Evolutionary conservation across 2,888 invertebrate species (phyloP), one percentile per base, ranked within the genome.

Genomic region (Lycaena phlaeas): DNA sequence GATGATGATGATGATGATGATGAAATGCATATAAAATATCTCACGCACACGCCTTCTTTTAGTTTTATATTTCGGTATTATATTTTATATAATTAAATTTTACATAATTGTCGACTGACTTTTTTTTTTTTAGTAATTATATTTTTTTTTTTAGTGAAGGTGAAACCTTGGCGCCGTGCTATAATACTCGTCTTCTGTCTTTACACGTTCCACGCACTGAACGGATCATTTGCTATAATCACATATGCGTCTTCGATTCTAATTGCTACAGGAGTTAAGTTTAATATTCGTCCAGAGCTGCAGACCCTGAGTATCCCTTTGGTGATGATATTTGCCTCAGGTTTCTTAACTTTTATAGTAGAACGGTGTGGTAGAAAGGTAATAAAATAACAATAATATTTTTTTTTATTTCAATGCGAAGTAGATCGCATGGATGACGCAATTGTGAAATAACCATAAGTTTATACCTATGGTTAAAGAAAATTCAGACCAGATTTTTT

Each of bases 341-440:
- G 71, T n/a, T 40, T 66, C 9, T 65, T 73, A 14, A 67, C 73
- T 60, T 49, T 56, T 27, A 64, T 61, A 27, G 66, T 76, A 6
- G 77, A 77, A 41, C 64, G 53, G 38, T 53, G 65, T 27, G 73
- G 72, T 4, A 61, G 74, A 46, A 73, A 71, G 67, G 77, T 77
- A 50, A 51, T n/a, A n/a, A n/a, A n/a, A n/a, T n/a, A n/a, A n/a
- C n/a, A n/a, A n/a, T n/a, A n/a, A n/a, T n/a, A n/a, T n/a, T n/a
- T n/a, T n/a, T n/a, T n/a, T n/a, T n/a, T n/a, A n/a, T n/a, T n/a
- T n/a, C n/a, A n/a, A n/a, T n/a, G n/a, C n/a, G n/a, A n/a, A n/a
- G n/a, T n/a, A n/a, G n/a, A n/a, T n/a, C n/a, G n/a, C n/a, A n/a
- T n/a, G n/a, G n/a, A n/a, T n/a, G n/a, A n/a, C n/a, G n/a, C n/a